Base-by-base conservation (phyloP, 2,888 invertebrate genomes). In the Ectemnius lituratus region DNA sequence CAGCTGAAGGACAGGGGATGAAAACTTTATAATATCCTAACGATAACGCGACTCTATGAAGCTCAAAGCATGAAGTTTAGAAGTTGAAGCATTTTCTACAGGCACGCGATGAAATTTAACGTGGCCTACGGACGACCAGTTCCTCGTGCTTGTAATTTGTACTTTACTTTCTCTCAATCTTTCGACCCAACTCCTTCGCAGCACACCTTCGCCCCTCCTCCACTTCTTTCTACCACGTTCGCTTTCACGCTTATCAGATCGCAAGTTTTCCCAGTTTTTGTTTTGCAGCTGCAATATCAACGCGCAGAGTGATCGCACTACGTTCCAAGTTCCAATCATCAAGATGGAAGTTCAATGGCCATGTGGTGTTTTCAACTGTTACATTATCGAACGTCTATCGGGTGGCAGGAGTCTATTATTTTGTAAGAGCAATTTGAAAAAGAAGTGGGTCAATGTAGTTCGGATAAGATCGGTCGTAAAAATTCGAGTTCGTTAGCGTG, bases 141-240 rank as follows among this genome's bases (percentile, higher is more conserved):
- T 77, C 82, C 76, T 73, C 73, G 79, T 84, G 82, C 73, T 64
- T 73, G 82, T 82, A 82, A 82, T 82, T 82, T 84, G 82, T 82
- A 84, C 79, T 63, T 68, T 68, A 68, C 49, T 66, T 20, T 61
- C 37, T 57, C 46, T 49, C 62, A 14, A 2, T 23, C 57, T 27
- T 60, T 27, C 75, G 23, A 67, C 71, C 70, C 8, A 47, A 70
- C 65, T 80, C 80, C 70, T 68, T 80, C 73, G 74, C 62, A 67
- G 61, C 58, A 45, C 28, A 37, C 62, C 70, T 64, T 56, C 63
- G 37, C 68, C 62, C 66, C 67, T 73, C 68, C 37, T 37, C 37
- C 37, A 37, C 8, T 37, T 8, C 37, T 11, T 37, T 4, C 37
- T 11, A 11, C 37, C 37, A 37, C 37, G 11, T 37, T 37, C 11